Evolutionary conservation across 2,888 invertebrate genomes (phyloP), one percentile per base, ranked within the genome.

Genomic region (Petrolisthes cinctipes): DNA sequence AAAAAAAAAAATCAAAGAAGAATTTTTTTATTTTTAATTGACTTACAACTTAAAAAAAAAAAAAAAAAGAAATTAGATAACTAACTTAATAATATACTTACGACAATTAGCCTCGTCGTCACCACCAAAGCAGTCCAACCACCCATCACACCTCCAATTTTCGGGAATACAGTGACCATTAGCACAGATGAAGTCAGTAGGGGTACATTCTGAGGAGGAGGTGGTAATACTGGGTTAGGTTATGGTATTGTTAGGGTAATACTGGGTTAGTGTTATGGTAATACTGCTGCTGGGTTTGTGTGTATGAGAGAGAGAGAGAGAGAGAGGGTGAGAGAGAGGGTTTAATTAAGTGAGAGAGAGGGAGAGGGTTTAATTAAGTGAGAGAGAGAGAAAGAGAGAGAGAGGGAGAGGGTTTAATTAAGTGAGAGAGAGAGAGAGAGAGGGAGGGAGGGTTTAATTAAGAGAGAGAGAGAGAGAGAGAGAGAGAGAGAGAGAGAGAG

Each of bases 101-200:
- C 80, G 20, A 53, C 80, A 81, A 23, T 81, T 61, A n/a, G n/a
- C 80, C 11, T 81, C 80, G 23, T 81, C 80, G 4, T 61, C 61
- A 0, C 80, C 80, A 4, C 61, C 80, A 23, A 20, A 61, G 23
- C 80, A 81, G 61, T 81, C 80, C 11, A 14, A 81, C 57, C 61
- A 81, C 3, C 61, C 61, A 23, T 81, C 80, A 23, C 80, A 81
- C 0, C 9, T 23, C 37, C 53, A 81, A 5, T 37, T 23, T 3
- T n/a, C 51, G 4, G 80, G 80, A 5, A 81, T 61, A 9, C 80
- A 81, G 23, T 81, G 51, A 3, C 80, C 80, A 17, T 81, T n/a
- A 0, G 7, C 5, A 17, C 80, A 81, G 80, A 81, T 7, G 23
- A 61, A 81, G 61, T 81, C 80, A 20, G 20, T 9, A 2, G 80